Conservation (phyloP, 2,113 vertebrate genomes). For the Cyrtonyx montezumae region DNA sequence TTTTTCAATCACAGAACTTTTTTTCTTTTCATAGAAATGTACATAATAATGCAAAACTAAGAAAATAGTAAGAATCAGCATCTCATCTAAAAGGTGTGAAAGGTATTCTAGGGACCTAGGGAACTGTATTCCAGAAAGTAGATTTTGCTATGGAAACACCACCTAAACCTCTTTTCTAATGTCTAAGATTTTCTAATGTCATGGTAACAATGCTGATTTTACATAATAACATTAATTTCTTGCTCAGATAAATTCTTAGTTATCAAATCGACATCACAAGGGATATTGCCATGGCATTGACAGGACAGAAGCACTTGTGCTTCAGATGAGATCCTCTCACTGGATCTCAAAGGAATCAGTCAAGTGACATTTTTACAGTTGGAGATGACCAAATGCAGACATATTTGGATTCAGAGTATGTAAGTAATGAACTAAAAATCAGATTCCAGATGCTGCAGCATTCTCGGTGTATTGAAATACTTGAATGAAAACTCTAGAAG, state of each 20-base stretch:
- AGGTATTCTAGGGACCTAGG: background rate
- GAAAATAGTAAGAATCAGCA: background rate
- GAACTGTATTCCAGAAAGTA: background rate
- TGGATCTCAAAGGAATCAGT: background rate
- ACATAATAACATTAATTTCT: background rate
- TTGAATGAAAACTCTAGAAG: background rate
- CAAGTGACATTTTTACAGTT: background rate
- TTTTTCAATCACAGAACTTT: conserved; percentile 5
- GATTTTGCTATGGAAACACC: conserved; percentile 35
- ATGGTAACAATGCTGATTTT: background rate
- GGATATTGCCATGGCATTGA: background rate
- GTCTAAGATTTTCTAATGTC: background rate
- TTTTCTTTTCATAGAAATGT: conserved; percentile 57
- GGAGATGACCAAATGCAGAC: background rate
- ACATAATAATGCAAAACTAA: background rate
- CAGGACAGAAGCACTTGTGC: background rate
- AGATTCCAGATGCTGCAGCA: background rate
- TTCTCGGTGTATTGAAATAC: background rate
- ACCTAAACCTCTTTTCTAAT: background rate
- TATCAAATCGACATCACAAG: background rate
- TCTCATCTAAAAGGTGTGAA: background rate
- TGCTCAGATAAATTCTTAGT: background rate
- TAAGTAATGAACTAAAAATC: background rate
- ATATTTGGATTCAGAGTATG: background rate
- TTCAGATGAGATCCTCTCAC: background rate